Evolutionary conservation across 30 jellyfish, hydroid and myxozoan species (phyloP).

Genomic region (Hydractinia echinata): DNA sequence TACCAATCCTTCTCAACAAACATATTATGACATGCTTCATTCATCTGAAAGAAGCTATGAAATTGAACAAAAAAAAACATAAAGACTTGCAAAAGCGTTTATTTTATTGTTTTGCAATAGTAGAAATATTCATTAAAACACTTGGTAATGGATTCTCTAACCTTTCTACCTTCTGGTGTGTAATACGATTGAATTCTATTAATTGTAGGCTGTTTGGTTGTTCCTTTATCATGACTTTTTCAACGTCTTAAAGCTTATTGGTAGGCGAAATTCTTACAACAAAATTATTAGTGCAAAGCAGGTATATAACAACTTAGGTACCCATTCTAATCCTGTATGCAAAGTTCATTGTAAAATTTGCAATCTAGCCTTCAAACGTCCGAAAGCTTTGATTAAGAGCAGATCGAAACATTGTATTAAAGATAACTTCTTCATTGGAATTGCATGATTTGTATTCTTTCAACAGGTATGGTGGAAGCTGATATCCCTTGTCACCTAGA

Average conservation of each 20-base stretch:
- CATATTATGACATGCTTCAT: too few species aligned
- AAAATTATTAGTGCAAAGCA: constrained; percentile 46
- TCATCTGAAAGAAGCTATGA: too few species aligned
- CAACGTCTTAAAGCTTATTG: constrained; percentile 12
- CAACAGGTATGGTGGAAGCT: constrained; percentile 49
- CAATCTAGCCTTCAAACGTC: constrained; percentile 57
- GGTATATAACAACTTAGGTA: constrained; percentile 43
- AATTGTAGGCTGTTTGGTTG: not conserved
- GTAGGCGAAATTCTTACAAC: constrained; percentile 17
- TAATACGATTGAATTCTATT: constrained; percentile 2
- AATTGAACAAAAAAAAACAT: too few species aligned
- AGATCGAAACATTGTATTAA: constrained; percentile 36
- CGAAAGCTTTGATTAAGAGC: constrained; percentile 53
- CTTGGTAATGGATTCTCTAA: constrained; percentile 13
- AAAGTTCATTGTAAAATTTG: constrained; percentile 24
- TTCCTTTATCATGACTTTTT: not conserved
- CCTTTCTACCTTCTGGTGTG: constrained; percentile 10
- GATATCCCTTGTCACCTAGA: constrained; percentile 69
- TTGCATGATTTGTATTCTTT: constrained; percentile 31
- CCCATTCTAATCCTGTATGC: constrained; percentile 36
- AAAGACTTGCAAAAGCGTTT: too few species aligned
- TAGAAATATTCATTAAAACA: constrained; percentile 13
- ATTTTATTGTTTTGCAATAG: too few species aligned
- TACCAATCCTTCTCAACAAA: too few species aligned
- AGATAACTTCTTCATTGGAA: constrained; percentile 44